These are phyloP conservation scores for Pseudomyrmex pallidus DNA, from an alignment of 1,140 invertebrate genomes.

Conservation along the genomic window DNA sequence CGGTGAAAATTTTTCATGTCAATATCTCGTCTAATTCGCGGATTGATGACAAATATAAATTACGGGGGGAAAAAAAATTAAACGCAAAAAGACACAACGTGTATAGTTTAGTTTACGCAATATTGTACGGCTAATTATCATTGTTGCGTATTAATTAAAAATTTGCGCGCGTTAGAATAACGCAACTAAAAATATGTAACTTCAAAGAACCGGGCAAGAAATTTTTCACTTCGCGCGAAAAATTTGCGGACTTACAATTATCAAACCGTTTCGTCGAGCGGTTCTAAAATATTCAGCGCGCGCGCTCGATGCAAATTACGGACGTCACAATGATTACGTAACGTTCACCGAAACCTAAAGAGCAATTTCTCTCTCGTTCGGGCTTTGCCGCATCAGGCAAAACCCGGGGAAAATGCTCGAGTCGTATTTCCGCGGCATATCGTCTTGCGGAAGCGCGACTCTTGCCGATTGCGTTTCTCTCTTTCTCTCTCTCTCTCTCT, in stretches of 20 bases:
- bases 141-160: too few species aligned
- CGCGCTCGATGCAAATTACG: too few species aligned
- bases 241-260: too few species aligned
- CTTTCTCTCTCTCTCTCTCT: background rate
- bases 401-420: conserved; percentile 26
- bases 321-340: background rate
- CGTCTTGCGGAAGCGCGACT: conserved; percentile 57
- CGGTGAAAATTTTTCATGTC: background rate
- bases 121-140: too few species aligned
- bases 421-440: background rate
- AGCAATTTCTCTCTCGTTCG: conserved; percentile 25
- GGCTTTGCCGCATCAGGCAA: conserved; percentile 13
- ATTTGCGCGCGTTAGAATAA: too few species aligned
- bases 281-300: too few species aligned
- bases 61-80: background rate
- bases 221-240: too few species aligned
- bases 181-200: too few species aligned
- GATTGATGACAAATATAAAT: background rate
- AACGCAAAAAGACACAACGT: background rate
- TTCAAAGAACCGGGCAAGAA: too few species aligned
- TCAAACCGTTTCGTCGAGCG: too few species aligned
- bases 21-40: conserved; percentile 1
- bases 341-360: conserved; percentile 11
- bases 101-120: too few species aligned
- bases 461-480: conserved; percentile 60